Base-by-base conservation (phyloP, 2,113 vertebrate species). In the Dolichallabes microphthalmus region DNA sequence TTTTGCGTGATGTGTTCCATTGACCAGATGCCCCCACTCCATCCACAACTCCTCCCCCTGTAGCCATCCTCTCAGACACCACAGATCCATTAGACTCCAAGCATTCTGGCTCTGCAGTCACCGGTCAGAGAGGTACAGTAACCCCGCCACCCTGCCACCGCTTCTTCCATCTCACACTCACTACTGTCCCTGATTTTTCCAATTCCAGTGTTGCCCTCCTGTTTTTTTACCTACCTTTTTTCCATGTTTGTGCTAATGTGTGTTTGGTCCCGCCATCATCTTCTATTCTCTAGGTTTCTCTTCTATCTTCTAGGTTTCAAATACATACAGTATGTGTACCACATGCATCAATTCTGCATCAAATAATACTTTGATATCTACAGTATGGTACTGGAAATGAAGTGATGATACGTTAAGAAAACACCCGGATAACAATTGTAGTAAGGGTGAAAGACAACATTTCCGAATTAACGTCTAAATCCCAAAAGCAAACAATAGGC, bases 1-100 rank as follows among this genome's bases (percentile, higher is more conserved):
- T 89, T 92, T 89, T 35, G 81, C 80, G 45, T 87, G 88, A 50
- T 87, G 77, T 95, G 94, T 96, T 94, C 95, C 96, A 94, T 95
- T 95, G 94, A 95, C 97, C 97, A 99, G 98, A 98, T 94, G 94
- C 91, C 94, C 96, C 96, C 94, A 98, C 94, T 96, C 93, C 97
- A 96, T 96, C 96, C 95, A 97, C 96, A 96, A 96, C 96, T 93
- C 95, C 95, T 95, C 96, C 96, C 96, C 95, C 95, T 93, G 97
- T 95, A 95, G 95, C 96, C 96, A 95, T 95, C 94, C 95, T 94
- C 95, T 95, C 97, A 96, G 96, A 97, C 94, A 95, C 96, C 94
- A 96, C 96, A 92, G 95, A 93, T 94, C 94, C 94, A 94, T 95
- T 98, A 97, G 95, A 94, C 95, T 91, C 94, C 96, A 95, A 94